Percentiles rank a stretch among this genome's conserved stretches.
Evolutionary conservation across 1,140 invertebrate species (phyloP).

Genomic region (Drosophila jambulina): DNA sequence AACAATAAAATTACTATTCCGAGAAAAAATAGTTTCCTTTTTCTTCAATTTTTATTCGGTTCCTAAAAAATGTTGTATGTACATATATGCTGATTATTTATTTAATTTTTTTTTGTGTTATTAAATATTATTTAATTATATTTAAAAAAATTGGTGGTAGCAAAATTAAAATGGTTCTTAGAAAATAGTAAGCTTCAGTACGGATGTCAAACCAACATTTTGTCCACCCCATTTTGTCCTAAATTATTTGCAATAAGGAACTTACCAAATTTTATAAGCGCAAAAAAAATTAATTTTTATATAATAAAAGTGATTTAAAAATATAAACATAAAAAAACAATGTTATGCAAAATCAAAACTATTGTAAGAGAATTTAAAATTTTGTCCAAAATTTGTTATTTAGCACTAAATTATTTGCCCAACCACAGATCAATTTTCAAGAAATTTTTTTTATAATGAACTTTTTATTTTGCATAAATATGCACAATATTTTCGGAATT

Average conservation of each 20-base stretch:
- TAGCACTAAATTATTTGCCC: background rate
- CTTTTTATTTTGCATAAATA: constrained; percentile 75
- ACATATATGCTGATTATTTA: no score
- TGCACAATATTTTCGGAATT: constrained; percentile 69
- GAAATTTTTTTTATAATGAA: constrained; percentile 54
- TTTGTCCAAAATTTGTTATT: background rate
- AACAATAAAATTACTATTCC: background rate
- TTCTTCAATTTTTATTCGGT: background rate
- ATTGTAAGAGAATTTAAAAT: background rate
- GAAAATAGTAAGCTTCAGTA: background rate
- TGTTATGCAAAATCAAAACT: background rate
- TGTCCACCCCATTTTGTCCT: background rate
- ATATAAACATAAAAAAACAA: background rate
- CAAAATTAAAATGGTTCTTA: background rate
- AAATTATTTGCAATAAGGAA: background rate
- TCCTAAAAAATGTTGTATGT: background rate
- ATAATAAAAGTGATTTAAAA: background rate
- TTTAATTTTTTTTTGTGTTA: no score
- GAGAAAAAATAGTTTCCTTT: background rate
- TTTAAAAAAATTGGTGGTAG: no score
- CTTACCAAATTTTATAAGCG: background rate
- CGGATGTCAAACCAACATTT: background rate
- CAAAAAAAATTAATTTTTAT: background rate
- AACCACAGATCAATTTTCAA: no score
- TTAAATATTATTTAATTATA: no score